Evolutionary conservation across 1,140 invertebrate genomes (phyloP).

Genomic region (Drosophila lacteicornis): DNA sequence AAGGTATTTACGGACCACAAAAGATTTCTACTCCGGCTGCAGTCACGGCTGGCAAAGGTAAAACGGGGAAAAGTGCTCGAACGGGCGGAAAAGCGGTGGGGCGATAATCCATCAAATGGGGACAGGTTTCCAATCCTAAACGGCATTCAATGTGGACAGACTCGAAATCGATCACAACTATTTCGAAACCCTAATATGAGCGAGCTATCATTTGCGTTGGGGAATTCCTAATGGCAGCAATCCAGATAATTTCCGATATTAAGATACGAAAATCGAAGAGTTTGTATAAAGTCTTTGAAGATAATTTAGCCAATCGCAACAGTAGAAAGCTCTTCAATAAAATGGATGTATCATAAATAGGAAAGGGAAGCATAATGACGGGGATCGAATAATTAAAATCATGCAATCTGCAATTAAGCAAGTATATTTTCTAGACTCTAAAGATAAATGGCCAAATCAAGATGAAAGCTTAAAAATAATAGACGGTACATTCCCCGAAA

Average conservation of each 20-base stretch:
- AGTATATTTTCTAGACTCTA: not conserved
- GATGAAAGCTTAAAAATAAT: not conserved
- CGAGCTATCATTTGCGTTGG: slow-evolving; percentile 16
- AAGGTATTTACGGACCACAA: slow-evolving; percentile 42
- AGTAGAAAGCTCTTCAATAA: slow-evolving; percentile 14
- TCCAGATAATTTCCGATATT: slow-evolving; percentile 36
- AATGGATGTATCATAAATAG: not conserved
- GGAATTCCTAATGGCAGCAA: slow-evolving; percentile 29
- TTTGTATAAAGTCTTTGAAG: slow-evolving; percentile 16
- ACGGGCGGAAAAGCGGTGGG: slow-evolving; percentile 36
- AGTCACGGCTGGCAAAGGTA: slow-evolving; percentile 33
- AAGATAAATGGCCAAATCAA: not conserved
- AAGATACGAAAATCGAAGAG: not conserved
- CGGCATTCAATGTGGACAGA: slow-evolving; percentile 13
- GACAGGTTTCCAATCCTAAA: slow-evolving; percentile 30
- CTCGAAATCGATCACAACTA: slow-evolving; percentile 34
- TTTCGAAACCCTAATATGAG: slow-evolving; percentile 30
- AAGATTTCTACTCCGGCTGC: slow-evolving; percentile 37
- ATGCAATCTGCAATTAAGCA: not conserved
- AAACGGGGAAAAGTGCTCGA: slow-evolving; percentile 29
- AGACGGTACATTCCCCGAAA: too few relatives aligned
- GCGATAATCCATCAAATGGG: slow-evolving; percentile 37
- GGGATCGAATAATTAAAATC: not conserved
- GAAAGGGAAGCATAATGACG: not conserved
- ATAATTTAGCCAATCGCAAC: slow-evolving; percentile 4